Base-by-base conservation (phyloP, 1,140 invertebrate genomes). In the Heliothis virescens region DNA sequence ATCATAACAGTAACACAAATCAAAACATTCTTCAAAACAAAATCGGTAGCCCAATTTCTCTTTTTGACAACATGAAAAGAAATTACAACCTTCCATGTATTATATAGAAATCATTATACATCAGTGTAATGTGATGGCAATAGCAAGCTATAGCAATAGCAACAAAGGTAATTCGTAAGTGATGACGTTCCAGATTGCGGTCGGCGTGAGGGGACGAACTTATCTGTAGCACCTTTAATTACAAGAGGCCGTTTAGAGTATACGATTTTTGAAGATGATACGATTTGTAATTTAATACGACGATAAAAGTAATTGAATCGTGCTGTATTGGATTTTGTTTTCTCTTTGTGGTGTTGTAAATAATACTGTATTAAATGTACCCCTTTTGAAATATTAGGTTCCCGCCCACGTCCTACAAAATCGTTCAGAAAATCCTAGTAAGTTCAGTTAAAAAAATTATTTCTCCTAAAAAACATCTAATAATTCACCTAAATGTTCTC, bases 131-230 rank as follows among this genome's bases (percentile, higher is more conserved):
- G 59, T 57, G 26, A 41, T 72, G 52, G 57, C 34, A 26, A 63
- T 82, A 72, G 34, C 34, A 75, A 63, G 52, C 57, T 16, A 18
- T 29, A 9, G 79, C 74, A 77, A 78, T 48, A 83, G 83, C 83
- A 90, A 90, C 90, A 90, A 91, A 92, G 86, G 84, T 89, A 93
- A 93, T 93, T 90, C 80, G 81, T 89, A 89, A 90, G 90, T 92
- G 88, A 93, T 93, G 86, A 81, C 83, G 83, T 75, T 73, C 50
- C 79, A 85, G 87, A 90, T 89, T 87, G 83, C 83, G 55, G 81
- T 26, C 79, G 84, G 86, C 87, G 85, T 87, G 87, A 78, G 78
- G 81, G 76, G 85, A 87, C 87, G 84, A 85, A 90, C 84, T 92
- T 91, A 90, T 89, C 87, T 89, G 83, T 85, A 86, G 83, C 80